phyloP scores from a whole-genome alignment of 2,888 invertebrate species.

The Drosophila vallismaia region DNA sequence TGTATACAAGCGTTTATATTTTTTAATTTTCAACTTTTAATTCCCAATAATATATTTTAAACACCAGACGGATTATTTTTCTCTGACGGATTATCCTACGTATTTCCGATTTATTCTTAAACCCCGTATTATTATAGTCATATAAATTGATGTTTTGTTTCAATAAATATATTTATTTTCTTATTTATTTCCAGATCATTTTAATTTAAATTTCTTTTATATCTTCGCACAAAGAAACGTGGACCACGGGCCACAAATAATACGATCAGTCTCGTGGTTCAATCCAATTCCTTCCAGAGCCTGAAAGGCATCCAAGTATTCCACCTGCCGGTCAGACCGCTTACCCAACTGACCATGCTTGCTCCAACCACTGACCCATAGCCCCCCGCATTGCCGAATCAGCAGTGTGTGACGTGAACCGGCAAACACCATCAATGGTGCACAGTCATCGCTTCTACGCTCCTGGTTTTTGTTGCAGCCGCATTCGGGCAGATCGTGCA shows the following conservation, averaged over 20 bases:
- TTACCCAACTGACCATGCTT: conserved; percentile 90
- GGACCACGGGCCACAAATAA: conserved; percentile 85
- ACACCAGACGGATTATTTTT: too few relatives aligned
- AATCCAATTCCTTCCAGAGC: conserved; percentile 49
- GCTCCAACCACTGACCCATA: conserved; percentile 93
- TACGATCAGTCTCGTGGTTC: conserved; percentile 16
- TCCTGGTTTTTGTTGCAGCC: not conserved
- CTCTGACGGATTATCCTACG: too few relatives aligned
- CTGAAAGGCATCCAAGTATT: conserved; percentile 71
- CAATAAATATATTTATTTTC: not conserved
- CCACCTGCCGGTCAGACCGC: conserved; percentile 12
- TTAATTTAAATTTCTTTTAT: conserved; percentile 4
- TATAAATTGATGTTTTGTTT: not conserved
- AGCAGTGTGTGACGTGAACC: conserved; percentile 91
- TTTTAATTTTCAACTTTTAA: too few relatives aligned
- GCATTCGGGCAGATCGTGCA: conserved; percentile 72
- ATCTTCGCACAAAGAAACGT: conserved; percentile 63
- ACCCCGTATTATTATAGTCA: too few relatives aligned
- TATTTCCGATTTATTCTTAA: too few relatives aligned
- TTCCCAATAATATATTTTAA: too few relatives aligned
- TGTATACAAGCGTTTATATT: too few relatives aligned
- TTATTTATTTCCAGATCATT: not conserved
- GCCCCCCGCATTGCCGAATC: conserved; percentile 87
- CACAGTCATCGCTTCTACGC: conserved; percentile 60
- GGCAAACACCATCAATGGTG: conserved; percentile 86